These are phyloP conservation scores for Takifugu rubripes DNA, from an alignment of 2,797 vertebrate species.

Conservation along the genomic window DNA sequence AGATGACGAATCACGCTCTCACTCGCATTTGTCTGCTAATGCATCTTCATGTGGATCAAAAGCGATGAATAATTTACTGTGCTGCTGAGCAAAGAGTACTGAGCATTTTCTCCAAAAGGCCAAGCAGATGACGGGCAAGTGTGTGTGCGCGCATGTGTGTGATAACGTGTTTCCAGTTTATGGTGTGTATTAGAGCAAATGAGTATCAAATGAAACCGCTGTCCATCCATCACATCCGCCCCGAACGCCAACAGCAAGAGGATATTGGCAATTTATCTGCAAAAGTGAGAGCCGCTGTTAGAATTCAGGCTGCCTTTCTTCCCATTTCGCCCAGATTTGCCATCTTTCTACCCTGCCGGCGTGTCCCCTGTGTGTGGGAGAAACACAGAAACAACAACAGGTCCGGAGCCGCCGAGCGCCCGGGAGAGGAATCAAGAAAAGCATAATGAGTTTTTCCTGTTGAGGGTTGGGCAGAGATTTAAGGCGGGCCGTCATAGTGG, in stretches of 20 bases:
- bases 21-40: constrained; percentile 11
- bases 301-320: constrained; percentile 22
- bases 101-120: constrained; percentile 16
- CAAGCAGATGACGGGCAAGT: constrained; percentile 4
- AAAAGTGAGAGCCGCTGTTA: constrained; percentile 24
- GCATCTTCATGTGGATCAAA: constrained; percentile 13
- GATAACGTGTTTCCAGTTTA: no score
- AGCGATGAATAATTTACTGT: constrained; percentile 15
- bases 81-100: constrained; percentile 15
- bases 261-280: constrained; percentile 14
- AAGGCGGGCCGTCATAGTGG: constrained; percentile 8
- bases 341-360: background rate
- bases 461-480: constrained; percentile 2
- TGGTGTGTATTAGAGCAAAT: constrained; percentile 14
- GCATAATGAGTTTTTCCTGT: background rate
- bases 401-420: constrained; percentile 9
- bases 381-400: constrained; percentile 12
- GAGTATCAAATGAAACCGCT: constrained; percentile 11
- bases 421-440: background rate
- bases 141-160: background rate
- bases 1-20: constrained; percentile 1
- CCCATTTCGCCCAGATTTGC: background rate
- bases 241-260: constrained; percentile 15
- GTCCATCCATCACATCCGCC: constrained; percentile 20
- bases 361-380: constrained; percentile 3